A percentile compares a stretch with the other conserved stretches of the same genome.
Evolutionary conservation across 2,888 invertebrate genomes (phyloP).

Genomic region (Celastrina argiolus): DNA sequence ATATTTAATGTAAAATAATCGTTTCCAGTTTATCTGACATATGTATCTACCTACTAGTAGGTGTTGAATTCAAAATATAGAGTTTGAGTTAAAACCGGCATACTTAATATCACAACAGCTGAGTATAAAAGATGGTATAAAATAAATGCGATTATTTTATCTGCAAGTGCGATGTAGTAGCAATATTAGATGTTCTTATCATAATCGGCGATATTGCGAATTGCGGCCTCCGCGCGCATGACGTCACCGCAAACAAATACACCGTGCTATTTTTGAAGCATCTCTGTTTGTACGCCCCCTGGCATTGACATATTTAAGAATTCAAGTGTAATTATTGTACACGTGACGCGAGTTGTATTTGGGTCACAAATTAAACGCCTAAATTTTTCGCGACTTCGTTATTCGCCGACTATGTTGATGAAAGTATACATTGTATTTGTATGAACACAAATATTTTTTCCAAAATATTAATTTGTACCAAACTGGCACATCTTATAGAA

Average conservation of each 20-base stretch:
- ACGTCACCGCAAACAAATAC: slow-evolving; percentile 29
- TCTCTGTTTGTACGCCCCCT: background rate
- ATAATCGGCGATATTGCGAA: background rate
- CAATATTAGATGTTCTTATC: background rate
- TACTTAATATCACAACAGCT: too few relatives aligned
- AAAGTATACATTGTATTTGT: too few relatives aligned
- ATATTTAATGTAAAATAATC: too few relatives aligned
- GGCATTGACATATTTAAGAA: slow-evolving; percentile 15
- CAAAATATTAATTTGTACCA: too few relatives aligned
- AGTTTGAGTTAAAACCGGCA: too few relatives aligned
- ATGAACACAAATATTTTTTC: too few relatives aligned
- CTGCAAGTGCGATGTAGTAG: background rate
- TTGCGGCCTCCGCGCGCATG: slow-evolving; percentile 26
- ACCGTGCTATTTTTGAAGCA: background rate
- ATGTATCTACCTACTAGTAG: too few relatives aligned
- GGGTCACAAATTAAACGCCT: background rate
- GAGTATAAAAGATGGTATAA: too few relatives aligned
- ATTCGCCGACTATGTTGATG: too few relatives aligned
- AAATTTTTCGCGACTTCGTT: background rate
- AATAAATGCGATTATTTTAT: background rate
- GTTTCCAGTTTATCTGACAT: too few relatives aligned
- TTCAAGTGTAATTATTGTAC: background rate
- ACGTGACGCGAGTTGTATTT: background rate
- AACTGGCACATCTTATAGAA: too few relatives aligned
- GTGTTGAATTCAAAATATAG: too few relatives aligned